Base-by-base conservation (phyloP, 2,888 invertebrate species). In the Mythimna impura region DNA sequence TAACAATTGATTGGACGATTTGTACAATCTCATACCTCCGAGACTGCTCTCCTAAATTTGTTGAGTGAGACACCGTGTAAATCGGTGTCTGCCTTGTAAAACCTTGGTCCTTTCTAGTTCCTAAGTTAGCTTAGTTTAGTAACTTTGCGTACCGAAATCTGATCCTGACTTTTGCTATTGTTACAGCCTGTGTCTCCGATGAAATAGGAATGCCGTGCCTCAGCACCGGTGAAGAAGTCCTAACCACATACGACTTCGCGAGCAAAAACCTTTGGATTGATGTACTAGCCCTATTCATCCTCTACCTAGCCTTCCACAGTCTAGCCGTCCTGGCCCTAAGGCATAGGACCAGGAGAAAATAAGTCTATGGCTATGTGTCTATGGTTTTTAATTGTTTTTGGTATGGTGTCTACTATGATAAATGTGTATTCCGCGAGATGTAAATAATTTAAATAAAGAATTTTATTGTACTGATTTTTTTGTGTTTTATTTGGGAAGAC, bases 231-330 rank as follows among this genome's bases (percentile, higher is more conserved):
- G 94, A 96, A 30, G 97, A 98, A 87, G 98, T 98, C 0, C 94
- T 98, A 60, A 96, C 97, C 54, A 97, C 97, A 75, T 98, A 97
- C 89, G 98, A 98, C 92, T 98, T 98, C 92, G 93, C 96, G 0
- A 96, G 96, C 73, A 93, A 91, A 55, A 96, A 97, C 88, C 96
- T 98, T 52, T 96, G 97, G 93, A 90, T 93, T 3, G 97, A 98
- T 91, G 94, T 98, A 63, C 87, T 97, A 74, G 97, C 97, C 3
- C 97, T 98, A 93, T 81, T 97, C 62, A 89, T 96, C 10, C 94
- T 98, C 1, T 98, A 97, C 89, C 87, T 97, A 43, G 88, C 94
- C 60, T 98, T 98, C 93, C 98, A 98, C 90, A 86, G 97, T 10
- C 91, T 98, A 22, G 98, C 97, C 0, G 97, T 97, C 76, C 85